phyloP scores from a whole-genome alignment of 1,140 invertebrate species.

The Aphis gossypii region DNA sequence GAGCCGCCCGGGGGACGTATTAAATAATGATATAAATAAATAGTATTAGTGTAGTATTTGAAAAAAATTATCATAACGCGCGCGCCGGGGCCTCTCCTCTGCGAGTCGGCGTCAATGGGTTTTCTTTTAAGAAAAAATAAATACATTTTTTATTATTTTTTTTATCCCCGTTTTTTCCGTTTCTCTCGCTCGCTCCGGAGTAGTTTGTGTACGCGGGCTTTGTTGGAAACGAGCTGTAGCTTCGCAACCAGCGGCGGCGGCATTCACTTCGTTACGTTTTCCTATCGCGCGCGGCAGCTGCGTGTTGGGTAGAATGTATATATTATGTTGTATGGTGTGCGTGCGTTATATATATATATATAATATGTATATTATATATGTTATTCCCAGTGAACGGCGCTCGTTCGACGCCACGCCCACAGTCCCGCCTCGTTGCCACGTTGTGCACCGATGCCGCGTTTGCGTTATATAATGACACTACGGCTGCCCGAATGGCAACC shows the following conservation, averaged over 20 bases:
- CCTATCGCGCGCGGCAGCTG: slow-evolving; percentile 53
- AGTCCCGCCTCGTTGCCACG: slow-evolving; percentile 35
- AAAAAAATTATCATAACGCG: slow-evolving; percentile 8
- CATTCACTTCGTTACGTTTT: slow-evolving; percentile 55
- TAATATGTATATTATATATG: slow-evolving; percentile 31
- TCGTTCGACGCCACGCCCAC: slow-evolving; percentile 44
- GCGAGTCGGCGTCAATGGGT: slow-evolving; percentile 33
- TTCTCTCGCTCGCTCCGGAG: not conserved
- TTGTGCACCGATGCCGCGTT: slow-evolving; percentile 32
- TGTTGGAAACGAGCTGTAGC: slow-evolving; percentile 49
- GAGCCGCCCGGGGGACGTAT: not conserved
- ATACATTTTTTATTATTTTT: not conserved
- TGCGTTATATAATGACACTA: slow-evolving; percentile 52
- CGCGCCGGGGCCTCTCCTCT: not conserved
- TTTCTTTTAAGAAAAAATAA: not conserved
- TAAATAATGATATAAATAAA: slow-evolving; percentile 8
- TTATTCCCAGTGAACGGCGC: slow-evolving; percentile 31
- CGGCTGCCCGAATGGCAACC: slow-evolving; percentile 36
- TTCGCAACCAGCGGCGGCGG: slow-evolving; percentile 38
- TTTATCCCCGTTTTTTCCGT: not conserved
- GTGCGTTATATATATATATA: slow-evolving; percentile 32
- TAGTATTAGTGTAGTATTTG: not conserved
- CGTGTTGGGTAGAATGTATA: slow-evolving; percentile 51
- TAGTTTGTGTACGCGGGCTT: slow-evolving; percentile 1
- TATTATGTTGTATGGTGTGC: slow-evolving; percentile 38